phyloP scores from a whole-genome alignment of 1,140 invertebrate genomes.

The Sycophaga agraensis region DNA sequence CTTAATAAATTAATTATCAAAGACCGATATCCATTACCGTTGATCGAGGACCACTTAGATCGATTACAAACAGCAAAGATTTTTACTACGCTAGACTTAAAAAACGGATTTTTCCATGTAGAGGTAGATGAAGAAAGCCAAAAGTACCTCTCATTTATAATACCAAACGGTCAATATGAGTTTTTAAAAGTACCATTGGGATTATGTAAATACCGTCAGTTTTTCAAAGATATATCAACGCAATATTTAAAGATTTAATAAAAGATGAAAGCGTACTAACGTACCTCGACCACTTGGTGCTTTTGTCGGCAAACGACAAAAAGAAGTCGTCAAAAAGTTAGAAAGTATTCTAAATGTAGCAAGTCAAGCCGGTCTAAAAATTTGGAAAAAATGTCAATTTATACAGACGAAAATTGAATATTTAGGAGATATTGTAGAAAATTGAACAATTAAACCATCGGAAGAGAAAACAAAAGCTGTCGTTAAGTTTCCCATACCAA shows the following conservation, averaged over 20 bases:
- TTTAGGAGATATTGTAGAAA: constrained; percentile 6
- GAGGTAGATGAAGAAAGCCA: constrained; percentile 3
- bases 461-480: no score
- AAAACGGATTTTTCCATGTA: constrained; percentile 26
- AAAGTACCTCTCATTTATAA: constrained; percentile 31
- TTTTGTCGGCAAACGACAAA: constrained; percentile 6
- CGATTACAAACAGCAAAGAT: not conserved
- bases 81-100: constrained; percentile 28
- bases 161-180: constrained; percentile 24
- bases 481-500: no score
- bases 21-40: constrained; percentile 33
- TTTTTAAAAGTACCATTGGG: constrained; percentile 27
- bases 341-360: no score
- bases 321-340: not conserved
- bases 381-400: constrained; percentile 21
- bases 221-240: constrained; percentile 33
- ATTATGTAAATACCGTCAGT: constrained; percentile 29
- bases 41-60: not conserved
- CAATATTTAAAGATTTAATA: constrained; percentile 24
- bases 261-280: not conserved
- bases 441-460: not conserved
- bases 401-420: constrained; percentile 4
- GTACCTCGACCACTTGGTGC: constrained; percentile 13
- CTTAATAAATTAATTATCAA: constrained; percentile 50
- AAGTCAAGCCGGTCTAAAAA: not conserved